Percentiles rank a stretch among this genome's conserved stretches.
Conservation (phyloP, 2,797 vertebrate genomes). For the Podargus strigoides region DNA sequence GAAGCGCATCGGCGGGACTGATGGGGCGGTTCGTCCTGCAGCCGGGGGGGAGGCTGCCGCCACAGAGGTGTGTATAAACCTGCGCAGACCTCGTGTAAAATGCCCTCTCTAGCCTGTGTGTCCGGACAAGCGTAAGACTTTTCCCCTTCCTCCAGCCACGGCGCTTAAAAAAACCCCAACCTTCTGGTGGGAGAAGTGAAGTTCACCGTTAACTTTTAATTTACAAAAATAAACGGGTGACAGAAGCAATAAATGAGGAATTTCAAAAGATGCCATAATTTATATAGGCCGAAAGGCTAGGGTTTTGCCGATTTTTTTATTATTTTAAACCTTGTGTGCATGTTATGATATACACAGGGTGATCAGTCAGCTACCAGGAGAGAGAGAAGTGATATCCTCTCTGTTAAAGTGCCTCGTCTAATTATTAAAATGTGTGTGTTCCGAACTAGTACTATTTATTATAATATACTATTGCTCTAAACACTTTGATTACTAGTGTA, state of each 20-base stretch:
- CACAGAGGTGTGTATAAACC: not conserved
- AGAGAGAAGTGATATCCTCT: slow-evolving; percentile 33
- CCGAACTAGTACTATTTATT: slow-evolving; percentile 69
- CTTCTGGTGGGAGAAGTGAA: not conserved
- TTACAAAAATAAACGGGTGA: slow-evolving; percentile 43
- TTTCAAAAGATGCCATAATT: slow-evolving; percentile 63
- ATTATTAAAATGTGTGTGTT: slow-evolving; percentile 40
- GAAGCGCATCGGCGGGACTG: not conserved
- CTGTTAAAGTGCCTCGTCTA: slow-evolving; percentile 44
- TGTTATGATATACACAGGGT: slow-evolving; percentile 38
- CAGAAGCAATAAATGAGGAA: slow-evolving; percentile 65
- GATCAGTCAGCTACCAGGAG: slow-evolving; percentile 45
- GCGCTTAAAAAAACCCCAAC: not conserved
- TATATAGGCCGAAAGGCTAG: slow-evolving; percentile 49
- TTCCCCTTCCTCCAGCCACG: not conserved
- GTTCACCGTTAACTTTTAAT: slow-evolving; percentile 6
- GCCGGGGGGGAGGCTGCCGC: not conserved
- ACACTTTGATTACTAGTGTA: slow-evolving; percentile 7
- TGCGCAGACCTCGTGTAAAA: slow-evolving; percentile 1
- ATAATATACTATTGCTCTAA: slow-evolving; percentile 48
- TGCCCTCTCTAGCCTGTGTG: not conserved
- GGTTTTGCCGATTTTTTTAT: not conserved
- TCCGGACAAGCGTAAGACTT: not conserved
- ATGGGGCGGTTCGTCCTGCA: not conserved
- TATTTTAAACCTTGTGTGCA: not conserved